phyloP scores from a whole-genome alignment of 2,113 vertebrate species.

The Podocnemis expansa region DNA sequence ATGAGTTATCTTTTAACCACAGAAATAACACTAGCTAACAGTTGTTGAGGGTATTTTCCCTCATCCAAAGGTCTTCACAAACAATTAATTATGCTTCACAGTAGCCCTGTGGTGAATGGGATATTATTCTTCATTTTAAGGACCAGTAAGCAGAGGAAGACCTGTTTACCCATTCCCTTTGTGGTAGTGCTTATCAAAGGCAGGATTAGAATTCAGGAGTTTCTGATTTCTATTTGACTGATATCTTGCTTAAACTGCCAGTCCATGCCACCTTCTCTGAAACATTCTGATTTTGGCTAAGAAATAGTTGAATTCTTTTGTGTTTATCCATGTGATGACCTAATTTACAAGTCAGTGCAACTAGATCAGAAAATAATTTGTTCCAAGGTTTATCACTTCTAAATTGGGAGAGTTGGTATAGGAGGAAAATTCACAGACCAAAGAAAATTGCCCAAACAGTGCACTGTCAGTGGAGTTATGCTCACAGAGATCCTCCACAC shows the following conservation, averaged over 20 bases:
- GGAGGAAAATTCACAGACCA: not conserved
- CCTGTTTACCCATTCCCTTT: not conserved
- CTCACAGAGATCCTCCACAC: fast-evolving
- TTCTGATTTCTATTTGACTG: not conserved
- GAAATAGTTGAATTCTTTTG: not conserved
- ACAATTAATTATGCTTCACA: not conserved
- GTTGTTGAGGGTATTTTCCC: not conserved
- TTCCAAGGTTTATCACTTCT: not conserved
- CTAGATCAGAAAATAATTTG: not conserved
- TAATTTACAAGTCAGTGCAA: not conserved
- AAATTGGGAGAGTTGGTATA: not conserved
- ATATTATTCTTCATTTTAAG: not conserved
- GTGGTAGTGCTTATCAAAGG: not conserved
- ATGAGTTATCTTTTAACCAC: not conserved
- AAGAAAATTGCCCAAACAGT: not conserved
- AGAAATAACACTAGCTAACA: not conserved
- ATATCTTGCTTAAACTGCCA: not conserved
- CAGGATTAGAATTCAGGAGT: not conserved
- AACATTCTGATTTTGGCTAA: not conserved
- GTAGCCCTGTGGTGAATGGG: not conserved
- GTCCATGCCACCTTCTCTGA: not conserved
- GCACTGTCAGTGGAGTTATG: fast-evolving
- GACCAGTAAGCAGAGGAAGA: not conserved
- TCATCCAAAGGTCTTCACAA: not conserved
- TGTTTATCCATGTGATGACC: not conserved